phyloP scores from a whole-genome alignment of 1,140 invertebrate species.

The Megathymus violae region DNA sequence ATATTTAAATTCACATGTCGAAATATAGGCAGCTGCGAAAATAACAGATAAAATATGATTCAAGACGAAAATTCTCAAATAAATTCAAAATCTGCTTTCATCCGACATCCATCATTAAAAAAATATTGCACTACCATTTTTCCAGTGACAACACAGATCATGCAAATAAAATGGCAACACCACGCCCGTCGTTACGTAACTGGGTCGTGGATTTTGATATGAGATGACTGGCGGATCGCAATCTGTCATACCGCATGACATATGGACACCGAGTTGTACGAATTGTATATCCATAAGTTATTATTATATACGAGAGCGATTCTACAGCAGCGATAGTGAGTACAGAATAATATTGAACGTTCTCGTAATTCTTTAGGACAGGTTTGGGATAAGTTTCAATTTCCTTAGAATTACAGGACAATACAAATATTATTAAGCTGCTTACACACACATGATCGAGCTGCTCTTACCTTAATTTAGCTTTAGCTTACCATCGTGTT shows the following conservation, averaged over 20 bases:
- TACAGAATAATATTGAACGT: too few species aligned
- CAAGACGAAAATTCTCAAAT: constrained; percentile 11
- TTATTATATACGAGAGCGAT: neutral
- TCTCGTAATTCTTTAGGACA: too few species aligned
- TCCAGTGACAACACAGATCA: constrained; percentile 15
- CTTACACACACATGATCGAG: too few species aligned
- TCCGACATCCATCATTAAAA: constrained; percentile 29
- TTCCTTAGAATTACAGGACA: too few species aligned
- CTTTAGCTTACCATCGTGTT: too few species aligned
- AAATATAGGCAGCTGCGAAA: constrained; percentile 15
- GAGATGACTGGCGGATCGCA: constrained; percentile 27
- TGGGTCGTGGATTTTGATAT: constrained; percentile 31
- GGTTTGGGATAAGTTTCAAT: too few species aligned
- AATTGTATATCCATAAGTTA: neutral
- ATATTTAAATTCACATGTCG: neutral
- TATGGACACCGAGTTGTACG: constrained; percentile 5
- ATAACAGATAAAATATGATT: constrained; percentile 16
- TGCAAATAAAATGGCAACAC: constrained; percentile 31
- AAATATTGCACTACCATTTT: constrained; percentile 7
- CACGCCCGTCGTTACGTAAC: constrained; percentile 21
- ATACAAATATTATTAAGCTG: too few species aligned
- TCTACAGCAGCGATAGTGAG: too few species aligned
- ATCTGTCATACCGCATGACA: constrained; percentile 36
- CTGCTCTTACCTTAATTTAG: too few species aligned
- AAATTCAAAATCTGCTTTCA: constrained; percentile 15